Conservation (phyloP, 2,797 vertebrate species). For the Babyrousa celebensis region DNA sequence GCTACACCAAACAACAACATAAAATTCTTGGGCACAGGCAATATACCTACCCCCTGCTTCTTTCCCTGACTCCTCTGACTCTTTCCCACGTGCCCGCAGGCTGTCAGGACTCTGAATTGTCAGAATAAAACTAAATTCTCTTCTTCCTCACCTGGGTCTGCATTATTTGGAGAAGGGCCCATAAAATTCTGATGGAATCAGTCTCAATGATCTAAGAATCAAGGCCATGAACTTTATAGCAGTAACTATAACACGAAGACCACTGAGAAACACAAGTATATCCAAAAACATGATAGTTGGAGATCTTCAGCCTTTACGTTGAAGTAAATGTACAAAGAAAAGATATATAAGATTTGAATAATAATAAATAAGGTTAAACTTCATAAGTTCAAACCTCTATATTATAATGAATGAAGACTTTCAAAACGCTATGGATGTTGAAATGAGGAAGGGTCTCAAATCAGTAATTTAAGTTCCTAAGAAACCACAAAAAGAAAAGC, state of each 20-base stretch:
- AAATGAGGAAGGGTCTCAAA: background rate
- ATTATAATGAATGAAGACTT: background rate
- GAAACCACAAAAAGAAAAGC: background rate
- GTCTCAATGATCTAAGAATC: background rate
- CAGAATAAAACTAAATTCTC: conserved; percentile 14
- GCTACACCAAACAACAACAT: background rate
- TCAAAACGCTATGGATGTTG: background rate
- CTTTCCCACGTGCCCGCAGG: background rate
- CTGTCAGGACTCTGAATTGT: background rate
- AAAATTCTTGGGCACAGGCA: background rate
- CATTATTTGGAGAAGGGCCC: background rate
- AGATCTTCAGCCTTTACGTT: conserved; percentile 12
- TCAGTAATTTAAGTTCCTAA: conserved; percentile 16
- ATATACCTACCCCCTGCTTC: background rate
- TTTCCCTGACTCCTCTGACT: background rate
- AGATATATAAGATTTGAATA: background rate
- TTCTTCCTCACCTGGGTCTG: background rate
- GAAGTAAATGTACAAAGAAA: background rate
- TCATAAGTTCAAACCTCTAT: conserved; percentile 1
- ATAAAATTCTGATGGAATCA: background rate
- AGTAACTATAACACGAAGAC: background rate
- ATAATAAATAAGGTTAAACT: conserved; percentile 36
- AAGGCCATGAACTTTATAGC: background rate
- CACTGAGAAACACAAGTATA: conserved; percentile 27
- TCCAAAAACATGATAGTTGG: background rate